Evolutionary conservation across 2,113 vertebrate genomes (phyloP).

Genomic region (Octodon degus): DNA sequence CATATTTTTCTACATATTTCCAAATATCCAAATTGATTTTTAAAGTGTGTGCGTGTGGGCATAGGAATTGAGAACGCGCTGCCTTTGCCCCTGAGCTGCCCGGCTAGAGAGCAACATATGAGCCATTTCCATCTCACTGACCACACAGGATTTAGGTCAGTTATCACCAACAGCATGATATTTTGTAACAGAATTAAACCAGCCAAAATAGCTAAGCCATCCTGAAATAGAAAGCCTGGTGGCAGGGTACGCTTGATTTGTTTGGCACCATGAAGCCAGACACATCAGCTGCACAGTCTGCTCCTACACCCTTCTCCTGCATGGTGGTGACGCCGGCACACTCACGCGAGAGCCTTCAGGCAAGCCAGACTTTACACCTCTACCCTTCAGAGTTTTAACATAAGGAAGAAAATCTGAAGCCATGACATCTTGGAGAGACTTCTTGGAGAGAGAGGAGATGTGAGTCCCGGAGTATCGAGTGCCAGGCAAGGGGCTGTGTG

Average conservation of each 20-base stretch:
- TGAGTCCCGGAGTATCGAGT: neutral
- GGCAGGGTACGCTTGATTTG: constrained; percentile 2
- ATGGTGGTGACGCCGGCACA: constrained; percentile 62
- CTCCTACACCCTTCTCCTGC: constrained; percentile 39
- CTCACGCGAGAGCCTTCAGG: constrained; percentile 33
- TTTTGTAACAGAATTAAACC: neutral
- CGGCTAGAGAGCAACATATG: neutral
- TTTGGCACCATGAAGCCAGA: constrained; percentile 56
- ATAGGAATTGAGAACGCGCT: neutral
- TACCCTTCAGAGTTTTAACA: constrained; percentile 31
- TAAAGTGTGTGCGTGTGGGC: neutral
- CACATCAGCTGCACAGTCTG: constrained; percentile 61
- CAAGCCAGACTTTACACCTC: constrained; percentile 62
- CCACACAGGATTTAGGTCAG: neutral
- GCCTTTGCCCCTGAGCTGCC: neutral
- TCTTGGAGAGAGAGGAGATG: neutral
- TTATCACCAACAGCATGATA: constrained; percentile 24
- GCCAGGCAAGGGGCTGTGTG: neutral
- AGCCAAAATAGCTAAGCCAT: neutral
- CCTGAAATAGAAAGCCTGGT: constrained; percentile 62
- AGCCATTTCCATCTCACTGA: neutral
- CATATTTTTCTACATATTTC: neutral
- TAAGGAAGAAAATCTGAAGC: constrained; percentile 56
- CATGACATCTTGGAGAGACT: constrained; percentile 40
- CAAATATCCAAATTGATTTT: constrained; percentile 1